phyloP scores from a whole-genome alignment of 2,797 vertebrate species.

The Natrix natrix region DNA sequence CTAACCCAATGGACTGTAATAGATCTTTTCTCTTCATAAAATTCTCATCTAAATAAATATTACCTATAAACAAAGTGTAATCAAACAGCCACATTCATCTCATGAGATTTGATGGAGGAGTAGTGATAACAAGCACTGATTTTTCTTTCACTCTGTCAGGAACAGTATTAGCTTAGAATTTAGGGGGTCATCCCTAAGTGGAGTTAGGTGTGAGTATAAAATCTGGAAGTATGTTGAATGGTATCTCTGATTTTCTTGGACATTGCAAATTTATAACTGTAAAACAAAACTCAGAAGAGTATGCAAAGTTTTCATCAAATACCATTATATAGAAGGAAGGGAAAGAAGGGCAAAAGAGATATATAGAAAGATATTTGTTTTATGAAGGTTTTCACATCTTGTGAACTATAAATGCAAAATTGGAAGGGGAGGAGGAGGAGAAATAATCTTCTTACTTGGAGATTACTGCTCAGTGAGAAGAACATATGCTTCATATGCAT shows the following conservation, averaged over 20 bases:
- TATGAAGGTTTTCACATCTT: not conserved
- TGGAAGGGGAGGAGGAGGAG: not conserved
- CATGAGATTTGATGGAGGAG: not conserved
- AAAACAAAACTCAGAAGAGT: not conserved
- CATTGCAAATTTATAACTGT: not conserved
- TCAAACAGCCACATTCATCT: not conserved
- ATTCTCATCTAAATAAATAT: not conserved
- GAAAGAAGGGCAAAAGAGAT: not conserved
- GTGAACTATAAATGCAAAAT: not conserved
- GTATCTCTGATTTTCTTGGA: not conserved
- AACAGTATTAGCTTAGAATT: slow-evolving; percentile 2
- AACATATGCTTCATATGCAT: not conserved
- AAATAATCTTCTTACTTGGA: not conserved
- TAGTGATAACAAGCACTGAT: not conserved
- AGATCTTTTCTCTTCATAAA: slow-evolving; percentile 27
- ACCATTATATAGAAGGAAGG: not conserved
- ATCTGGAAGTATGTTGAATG: not conserved
- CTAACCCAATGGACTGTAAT: not conserved
- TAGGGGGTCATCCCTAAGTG: not conserved
- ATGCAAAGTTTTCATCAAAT: not conserved
- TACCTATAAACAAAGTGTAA: not conserved
- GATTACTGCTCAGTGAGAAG: not conserved
- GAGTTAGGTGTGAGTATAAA: not conserved
- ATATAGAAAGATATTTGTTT: not conserved
- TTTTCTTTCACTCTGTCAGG: not conserved